Conservation (phyloP, 2,888 invertebrate species). For the Apodemia zela region DNA sequence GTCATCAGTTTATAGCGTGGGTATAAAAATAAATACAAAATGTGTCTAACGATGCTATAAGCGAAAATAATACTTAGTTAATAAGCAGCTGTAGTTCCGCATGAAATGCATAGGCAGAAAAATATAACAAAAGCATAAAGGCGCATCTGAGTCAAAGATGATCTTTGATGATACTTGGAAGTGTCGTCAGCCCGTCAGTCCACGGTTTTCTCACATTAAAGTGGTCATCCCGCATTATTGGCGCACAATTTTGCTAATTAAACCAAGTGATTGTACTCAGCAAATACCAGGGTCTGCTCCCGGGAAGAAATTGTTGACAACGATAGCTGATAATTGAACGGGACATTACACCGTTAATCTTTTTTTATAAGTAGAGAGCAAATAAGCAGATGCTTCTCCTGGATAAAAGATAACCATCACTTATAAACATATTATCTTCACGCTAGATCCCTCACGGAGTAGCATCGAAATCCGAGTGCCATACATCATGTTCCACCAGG, state of each 20-base stretch:
- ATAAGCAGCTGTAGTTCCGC: no score
- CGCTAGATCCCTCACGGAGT: no score
- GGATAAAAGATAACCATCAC: no score
- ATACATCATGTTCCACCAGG: no score
- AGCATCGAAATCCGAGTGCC: no score
- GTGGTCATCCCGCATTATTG: constrained; percentile 53
- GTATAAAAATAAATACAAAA: no score
- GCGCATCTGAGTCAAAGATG: constrained; percentile 17
- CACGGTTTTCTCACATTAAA: constrained; percentile 55
- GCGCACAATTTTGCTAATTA: constrained; percentile 55
- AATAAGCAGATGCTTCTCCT: no score
- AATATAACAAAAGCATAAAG: not conserved
- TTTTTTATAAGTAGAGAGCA: no score
- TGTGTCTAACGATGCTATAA: no score
- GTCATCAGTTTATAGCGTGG: no score
- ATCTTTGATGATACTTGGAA: constrained; percentile 44
- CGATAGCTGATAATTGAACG: constrained; percentile 16
- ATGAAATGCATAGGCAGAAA: not conserved
- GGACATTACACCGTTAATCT: constrained; percentile 14
- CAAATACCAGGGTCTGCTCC: constrained; percentile 25
- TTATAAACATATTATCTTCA: no score
- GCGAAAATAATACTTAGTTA: no score
- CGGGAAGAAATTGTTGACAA: constrained; percentile 21
- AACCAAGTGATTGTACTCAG: constrained; percentile 39
- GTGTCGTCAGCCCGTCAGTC: constrained; percentile 34